Percentiles rank a stretch among this genome's conserved stretches.
Evolutionary conservation across 2,888 invertebrate species (phyloP).

Genomic region (Platynereis dumerilii): DNA sequence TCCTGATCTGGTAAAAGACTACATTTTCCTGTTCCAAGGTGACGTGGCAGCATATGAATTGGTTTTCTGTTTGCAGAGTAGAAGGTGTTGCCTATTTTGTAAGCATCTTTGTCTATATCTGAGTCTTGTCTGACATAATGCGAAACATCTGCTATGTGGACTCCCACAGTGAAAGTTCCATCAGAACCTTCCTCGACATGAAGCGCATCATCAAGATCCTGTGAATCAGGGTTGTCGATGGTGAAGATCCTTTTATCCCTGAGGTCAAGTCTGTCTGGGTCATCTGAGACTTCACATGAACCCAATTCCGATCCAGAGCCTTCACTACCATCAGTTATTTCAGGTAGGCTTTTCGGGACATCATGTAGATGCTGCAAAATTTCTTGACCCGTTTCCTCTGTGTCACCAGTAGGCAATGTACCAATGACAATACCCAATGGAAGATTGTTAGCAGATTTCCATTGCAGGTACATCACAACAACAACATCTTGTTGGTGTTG

Average conservation of each 20-base stretch:
- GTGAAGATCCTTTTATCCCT: background rate
- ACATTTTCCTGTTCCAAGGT: constrained; percentile 25
- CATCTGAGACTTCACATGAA: no score
- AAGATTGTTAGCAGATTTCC: no score
- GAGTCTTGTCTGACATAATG: constrained; percentile 25
- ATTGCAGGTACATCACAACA: no score
- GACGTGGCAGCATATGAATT: constrained; percentile 30
- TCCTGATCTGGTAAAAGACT: constrained; percentile 30
- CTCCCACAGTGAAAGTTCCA: constrained; percentile 20
- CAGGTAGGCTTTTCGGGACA: no score
- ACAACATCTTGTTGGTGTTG: no score
- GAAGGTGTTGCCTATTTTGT: constrained; percentile 21
- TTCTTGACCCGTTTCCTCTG: no score
- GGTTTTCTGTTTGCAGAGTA: constrained; percentile 20
- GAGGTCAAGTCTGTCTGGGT: no score
- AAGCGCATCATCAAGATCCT: constrained; percentile 45
- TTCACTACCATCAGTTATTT: no score
- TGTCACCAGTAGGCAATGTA: no score
- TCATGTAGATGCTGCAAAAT: no score
- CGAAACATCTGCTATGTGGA: constrained; percentile 38
- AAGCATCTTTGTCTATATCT: constrained; percentile 29
- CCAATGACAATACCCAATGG: no score
- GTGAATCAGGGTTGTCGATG: constrained; percentile 19
- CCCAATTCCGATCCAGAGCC: no score
- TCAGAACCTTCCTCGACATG: background rate